Evolutionary conservation across 2,888 invertebrate species (phyloP).

Genomic region (Erebia aethiops): DNA sequence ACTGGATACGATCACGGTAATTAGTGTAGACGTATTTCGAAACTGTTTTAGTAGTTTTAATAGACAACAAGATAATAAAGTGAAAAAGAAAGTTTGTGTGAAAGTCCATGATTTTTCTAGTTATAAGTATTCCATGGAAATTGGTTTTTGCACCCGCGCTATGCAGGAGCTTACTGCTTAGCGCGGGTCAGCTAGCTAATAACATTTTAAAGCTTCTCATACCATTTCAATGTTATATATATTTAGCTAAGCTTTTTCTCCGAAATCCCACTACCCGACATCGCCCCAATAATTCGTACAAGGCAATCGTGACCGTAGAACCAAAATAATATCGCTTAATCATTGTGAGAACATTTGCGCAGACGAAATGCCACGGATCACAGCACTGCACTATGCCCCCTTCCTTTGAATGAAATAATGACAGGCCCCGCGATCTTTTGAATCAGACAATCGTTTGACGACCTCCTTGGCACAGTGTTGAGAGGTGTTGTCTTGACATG

Average conservation of each 20-base stretch:
- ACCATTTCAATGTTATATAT: neutral
- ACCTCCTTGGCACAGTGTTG: too few relatives aligned
- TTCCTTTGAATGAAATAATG: neutral
- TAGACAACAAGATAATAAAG: too few relatives aligned
- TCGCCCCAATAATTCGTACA: conserved; percentile 23
- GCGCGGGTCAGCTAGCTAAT: too few relatives aligned
- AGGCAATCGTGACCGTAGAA: conserved; percentile 21
- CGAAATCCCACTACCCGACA: conserved; percentile 15
- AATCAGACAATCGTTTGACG: neutral
- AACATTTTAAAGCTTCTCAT: neutral
- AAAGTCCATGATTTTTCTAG: too few relatives aligned
- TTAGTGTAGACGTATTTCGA: too few relatives aligned
- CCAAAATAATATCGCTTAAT: conserved; percentile 14
- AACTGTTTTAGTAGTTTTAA: too few relatives aligned
- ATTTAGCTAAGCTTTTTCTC: conserved; percentile 16
- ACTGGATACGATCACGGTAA: too few relatives aligned
- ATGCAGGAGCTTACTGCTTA: too few relatives aligned
- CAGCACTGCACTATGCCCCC: neutral
- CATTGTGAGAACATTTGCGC: conserved; percentile 19
- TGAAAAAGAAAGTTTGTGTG: too few relatives aligned
- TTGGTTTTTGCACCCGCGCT: too few relatives aligned
- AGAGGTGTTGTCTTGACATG: too few relatives aligned
- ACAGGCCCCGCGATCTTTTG: neutral
- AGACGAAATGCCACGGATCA: conserved; percentile 10
- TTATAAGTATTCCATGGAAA: too few relatives aligned